Evolutionary conservation across 2,888 invertebrate genomes (phyloP), one percentile per base, ranked within the genome.

Genomic region (Drosophila mimica): DNA sequence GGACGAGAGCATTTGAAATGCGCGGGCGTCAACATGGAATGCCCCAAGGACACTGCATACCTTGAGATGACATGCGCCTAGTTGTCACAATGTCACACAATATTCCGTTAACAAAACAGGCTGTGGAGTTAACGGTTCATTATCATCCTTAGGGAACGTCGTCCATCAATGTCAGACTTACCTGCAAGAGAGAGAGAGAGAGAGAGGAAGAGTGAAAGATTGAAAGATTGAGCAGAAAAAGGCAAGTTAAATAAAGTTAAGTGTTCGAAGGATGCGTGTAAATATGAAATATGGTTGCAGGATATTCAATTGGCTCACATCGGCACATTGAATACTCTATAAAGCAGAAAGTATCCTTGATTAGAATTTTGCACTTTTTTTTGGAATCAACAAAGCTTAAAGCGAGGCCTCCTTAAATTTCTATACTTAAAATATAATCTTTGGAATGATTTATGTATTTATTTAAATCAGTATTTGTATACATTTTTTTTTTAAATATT

Each of bases 141-240:
- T 70, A 68, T 40, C 72, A 66, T 53, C 57, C 52, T 58, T 58
- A 2, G 59, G 34, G n/a, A 51, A 72, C 63, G 83, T 83, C 76
- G 86, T 85, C 83, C 85, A 85, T 89, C 85, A 85, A 85, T 73
- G 85, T 85, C 90, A 89, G 63, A 89, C 85, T 85, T 88, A 85
- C 85, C 85, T 89, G 88, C 2, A 89, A 77, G 40, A 54, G 40
- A 70, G 7, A 38, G 30, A 57, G 34, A 65, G 4, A 74, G 17
- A 65, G 54, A 59, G 11, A 28, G 51, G 66, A 13, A 60, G 36
- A 43, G 20, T 40, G 36, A 36, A 30, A 31, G 34, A 28, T 51
- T 64, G 53, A 52, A 69, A 65, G 28, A 76, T 70, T 76, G 70
- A 68, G 56, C 59, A 46, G 62, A 58, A 51, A 69, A 68, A 69